Base-by-base conservation (phyloP, 2,888 invertebrate genomes). In the Luperina nickerlii region DNA sequence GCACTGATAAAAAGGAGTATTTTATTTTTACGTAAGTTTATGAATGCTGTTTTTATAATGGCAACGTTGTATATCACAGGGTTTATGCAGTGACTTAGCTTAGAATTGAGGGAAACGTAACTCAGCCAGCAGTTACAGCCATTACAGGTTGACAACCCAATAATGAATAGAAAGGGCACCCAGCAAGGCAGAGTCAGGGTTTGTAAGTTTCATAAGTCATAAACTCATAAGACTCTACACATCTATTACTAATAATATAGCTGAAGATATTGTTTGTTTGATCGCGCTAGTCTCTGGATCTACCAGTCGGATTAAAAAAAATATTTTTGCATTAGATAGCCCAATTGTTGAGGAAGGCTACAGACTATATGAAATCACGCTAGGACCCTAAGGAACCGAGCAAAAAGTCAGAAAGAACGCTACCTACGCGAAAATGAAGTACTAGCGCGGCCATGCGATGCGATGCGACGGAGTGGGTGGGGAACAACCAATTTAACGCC, bases 41-140 rank as follows among this genome's bases (percentile, higher is more conserved):
- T 70, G 54, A 54, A 42, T 18, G 51, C 7, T 7, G 15, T 20
- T 13, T 69, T 68, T 45, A 54, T 57, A 42, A 24, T 38, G 9
- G 65, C 75, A 76, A 76, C 66, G 60, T 71, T 76, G 54, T 67
- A 54, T 27, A 54, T 27, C 27, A 6, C 15, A 13, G 20, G 27
- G 27, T 76, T 76, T 71, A 62, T 48, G 54, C 38, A 48, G 74
- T 45, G 32, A 60, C 20, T 5, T 51, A 6, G 42, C n/a, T 66
- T 20, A 38, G 48, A 15, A 48, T 62, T 54, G 13, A 18, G 42
- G 48, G 2, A 15, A 20, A 42, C 9, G 45, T 69, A 72, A 67
- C 18, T 51, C n/a, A 69, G 42, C 24, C 24, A n/a, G 18, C 13
- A 51, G 15, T 51, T 24, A 32, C 51, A 67, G 24, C 8, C 4